A percentile compares a stretch with the other conserved stretches of the same genome.
phyloP scores from a whole-genome alignment of 2,888 invertebrate species.

The Macropis europaea region DNA sequence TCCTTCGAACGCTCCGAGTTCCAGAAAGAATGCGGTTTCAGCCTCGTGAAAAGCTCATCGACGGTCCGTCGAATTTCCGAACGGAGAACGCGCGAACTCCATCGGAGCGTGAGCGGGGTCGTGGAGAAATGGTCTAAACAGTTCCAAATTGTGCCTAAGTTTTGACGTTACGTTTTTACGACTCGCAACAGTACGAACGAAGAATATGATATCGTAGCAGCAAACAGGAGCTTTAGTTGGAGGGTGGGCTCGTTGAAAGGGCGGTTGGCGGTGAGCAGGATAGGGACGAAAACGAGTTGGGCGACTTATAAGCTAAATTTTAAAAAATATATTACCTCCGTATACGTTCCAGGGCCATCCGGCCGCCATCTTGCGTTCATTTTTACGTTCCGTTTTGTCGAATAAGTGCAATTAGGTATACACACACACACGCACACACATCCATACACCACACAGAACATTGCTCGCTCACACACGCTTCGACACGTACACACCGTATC shows the following conservation, averaged over 20 bases:
- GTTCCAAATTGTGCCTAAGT: constrained; percentile 80
- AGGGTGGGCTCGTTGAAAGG: constrained; percentile 21
- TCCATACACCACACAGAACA: constrained; percentile 13
- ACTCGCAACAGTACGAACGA: constrained; percentile 64
- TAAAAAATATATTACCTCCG: constrained; percentile 71
- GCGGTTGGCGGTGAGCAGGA: constrained; percentile 8
- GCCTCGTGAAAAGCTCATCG: too few species aligned
- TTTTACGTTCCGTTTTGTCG: constrained; percentile 78
- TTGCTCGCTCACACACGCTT: constrained; percentile 20
- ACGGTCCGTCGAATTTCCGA: constrained; percentile 11
- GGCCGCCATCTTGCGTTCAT: constrained; percentile 78
- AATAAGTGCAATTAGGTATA: constrained; percentile 80
- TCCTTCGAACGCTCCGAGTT: too few species aligned
- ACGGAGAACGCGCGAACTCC: constrained; percentile 16
- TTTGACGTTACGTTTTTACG: constrained; percentile 76
- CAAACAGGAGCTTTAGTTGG: constrained; percentile 59
- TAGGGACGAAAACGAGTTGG: constrained; percentile 12
- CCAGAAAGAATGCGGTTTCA: too few species aligned
- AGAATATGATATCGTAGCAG: constrained; percentile 51
- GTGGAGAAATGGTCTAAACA: constrained; percentile 75
- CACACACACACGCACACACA: constrained; percentile 57
- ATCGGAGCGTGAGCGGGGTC: constrained; percentile 29
- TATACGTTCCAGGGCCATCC: constrained; percentile 75
- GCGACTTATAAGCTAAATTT: constrained; percentile 55
- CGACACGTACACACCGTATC: constrained; percentile 7